Conservation (phyloP, 2,797 vertebrate genomes). For the Morelia viridis region DNA sequence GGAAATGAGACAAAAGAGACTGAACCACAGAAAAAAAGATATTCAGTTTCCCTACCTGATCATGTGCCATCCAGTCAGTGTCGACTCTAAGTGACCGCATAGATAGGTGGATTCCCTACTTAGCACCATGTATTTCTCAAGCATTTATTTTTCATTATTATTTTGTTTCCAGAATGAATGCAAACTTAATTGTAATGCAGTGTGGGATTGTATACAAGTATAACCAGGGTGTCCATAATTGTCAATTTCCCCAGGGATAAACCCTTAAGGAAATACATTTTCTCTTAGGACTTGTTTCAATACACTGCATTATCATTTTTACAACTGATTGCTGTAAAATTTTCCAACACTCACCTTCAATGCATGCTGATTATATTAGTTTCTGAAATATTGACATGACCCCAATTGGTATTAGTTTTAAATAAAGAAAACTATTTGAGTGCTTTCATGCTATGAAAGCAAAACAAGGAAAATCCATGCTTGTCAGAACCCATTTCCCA, state of each 20-base stretch:
- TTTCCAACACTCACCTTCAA: neutral
- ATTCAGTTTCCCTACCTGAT: slow-evolving; percentile 34
- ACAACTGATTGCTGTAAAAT: neutral
- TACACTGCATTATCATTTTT: neutral
- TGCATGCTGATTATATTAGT: neutral
- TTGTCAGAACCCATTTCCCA: neutral
- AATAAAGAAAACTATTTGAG: neutral
- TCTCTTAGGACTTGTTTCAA: neutral
- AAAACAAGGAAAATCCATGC: neutral
- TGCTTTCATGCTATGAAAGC: neutral
- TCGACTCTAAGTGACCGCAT: neutral
- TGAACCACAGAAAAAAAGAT: slow-evolving; percentile 50
- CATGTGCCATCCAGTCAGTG: neutral
- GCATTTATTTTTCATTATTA: slow-evolving; percentile 7
- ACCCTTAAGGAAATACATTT: neutral
- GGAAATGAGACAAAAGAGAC: slow-evolving; percentile 46
- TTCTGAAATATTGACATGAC: neutral
- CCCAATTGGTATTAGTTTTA: neutral
- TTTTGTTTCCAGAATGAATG: neutral
- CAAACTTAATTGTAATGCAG: neutral
- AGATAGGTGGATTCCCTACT: neutral
- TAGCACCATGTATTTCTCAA: slow-evolving; percentile 38
- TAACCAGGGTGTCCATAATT: slow-evolving; percentile 6
- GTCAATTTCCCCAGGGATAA: neutral
- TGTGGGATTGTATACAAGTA: neutral